Percentiles rank a stretch among this genome's conserved stretches.
Conservation (phyloP, 2,113 vertebrate genomes). For the Cranoglanis bouderius region DNA sequence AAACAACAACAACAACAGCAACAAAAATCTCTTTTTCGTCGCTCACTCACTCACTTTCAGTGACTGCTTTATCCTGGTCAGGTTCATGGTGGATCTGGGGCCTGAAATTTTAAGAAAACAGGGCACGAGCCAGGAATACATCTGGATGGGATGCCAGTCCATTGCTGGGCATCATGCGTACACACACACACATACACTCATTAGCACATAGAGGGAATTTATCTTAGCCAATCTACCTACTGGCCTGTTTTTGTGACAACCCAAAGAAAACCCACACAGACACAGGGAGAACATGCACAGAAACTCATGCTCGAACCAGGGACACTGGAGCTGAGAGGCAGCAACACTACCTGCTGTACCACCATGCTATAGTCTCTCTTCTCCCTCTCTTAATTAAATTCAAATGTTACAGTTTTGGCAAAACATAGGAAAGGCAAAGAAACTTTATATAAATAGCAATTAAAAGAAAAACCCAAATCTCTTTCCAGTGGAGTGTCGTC, state of each 20-base stretch:
- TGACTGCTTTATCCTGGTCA: background rate
- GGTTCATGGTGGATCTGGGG: background rate
- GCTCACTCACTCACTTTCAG: background rate
- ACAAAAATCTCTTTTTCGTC: background rate
- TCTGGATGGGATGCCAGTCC: background rate
- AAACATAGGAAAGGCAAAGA: background rate
- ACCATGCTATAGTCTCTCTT: background rate
- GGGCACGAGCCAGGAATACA: background rate
- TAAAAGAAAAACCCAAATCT: background rate
- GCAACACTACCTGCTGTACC: background rate
- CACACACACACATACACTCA: background rate
- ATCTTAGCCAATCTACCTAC: background rate
- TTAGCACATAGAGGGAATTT: background rate
- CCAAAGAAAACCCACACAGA: background rate
- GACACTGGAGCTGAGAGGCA: background rate
- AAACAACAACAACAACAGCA: no score
- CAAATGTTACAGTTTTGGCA: background rate
- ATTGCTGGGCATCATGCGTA: background rate
- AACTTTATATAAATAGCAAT: background rate
- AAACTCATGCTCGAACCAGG: background rate
- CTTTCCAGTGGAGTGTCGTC: conserved; percentile 25
- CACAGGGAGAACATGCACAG: background rate
- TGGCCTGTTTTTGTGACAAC: background rate
- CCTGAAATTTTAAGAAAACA: background rate
- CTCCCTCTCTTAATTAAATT: background rate